Base-by-base conservation (phyloP, 2,797 vertebrate genomes). In the Hippopotamyrus pictus region DNA sequence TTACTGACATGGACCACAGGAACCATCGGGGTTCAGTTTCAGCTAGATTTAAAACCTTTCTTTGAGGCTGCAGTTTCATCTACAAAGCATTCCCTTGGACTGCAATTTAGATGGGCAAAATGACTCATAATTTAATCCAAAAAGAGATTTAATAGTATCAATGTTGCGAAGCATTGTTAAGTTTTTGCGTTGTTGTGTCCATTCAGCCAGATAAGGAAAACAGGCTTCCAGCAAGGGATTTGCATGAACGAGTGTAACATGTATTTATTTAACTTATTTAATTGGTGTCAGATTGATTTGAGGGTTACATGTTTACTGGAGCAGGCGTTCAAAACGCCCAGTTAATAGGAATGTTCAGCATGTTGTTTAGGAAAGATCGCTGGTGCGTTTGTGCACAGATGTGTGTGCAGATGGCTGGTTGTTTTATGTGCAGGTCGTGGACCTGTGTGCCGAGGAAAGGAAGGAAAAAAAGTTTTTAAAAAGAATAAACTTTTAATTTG, bases 1-100 rank as follows among this genome's bases (percentile, higher is more conserved):
- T 92, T 90, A 92, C 90, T 87, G 93, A 95, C 93, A 94, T 82
- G 88, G 91, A 94, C 94, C 95, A 93, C 94, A 95, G 90, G 95
- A 95, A 93, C 92, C 94, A 92, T 50, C 1, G 62, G 87, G 51
- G 57, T 86, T 86, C 59, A 22, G 51, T 90, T 90, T 88, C 89
- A 73, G n/a, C 25, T 73, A 76, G 57, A 88, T 79, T 88, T 86
- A 88, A 86, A 90, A 48, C 48, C 83, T 62, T 76, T 62, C 65
- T 88, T 88, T 79, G 59, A 88, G 53, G 88, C 51, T 57, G 22
- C 87, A 57, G 79, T 90, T 86, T 89, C 89, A 88, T 88, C 88
- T 90, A 88, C 89, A 90, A 88, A 90, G 88, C 88, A 59, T 88
- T 90, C 59, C 62, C 92, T 41, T 69, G 92, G 88, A 93, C 90